These are phyloP conservation scores for Trachymyrmex cornetzi DNA, from an alignment of 1,140 invertebrate species.

Conservation along the genomic window DNA sequence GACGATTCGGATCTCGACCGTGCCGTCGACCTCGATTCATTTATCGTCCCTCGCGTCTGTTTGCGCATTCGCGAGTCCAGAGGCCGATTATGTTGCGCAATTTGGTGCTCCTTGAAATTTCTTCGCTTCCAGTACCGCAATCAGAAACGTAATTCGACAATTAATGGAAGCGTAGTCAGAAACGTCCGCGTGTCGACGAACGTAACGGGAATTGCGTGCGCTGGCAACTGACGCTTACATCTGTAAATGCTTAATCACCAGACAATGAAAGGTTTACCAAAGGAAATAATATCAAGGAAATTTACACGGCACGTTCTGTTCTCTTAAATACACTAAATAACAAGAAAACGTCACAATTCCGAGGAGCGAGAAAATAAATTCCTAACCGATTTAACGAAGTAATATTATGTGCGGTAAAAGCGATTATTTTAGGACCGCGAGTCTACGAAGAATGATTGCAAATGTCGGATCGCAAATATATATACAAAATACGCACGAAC, in stretches of 20 bases:
- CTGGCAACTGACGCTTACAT: not conserved
- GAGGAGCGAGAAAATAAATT: not conserved
- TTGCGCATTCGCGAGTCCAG: slow-evolving; percentile 28
- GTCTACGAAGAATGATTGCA: not conserved
- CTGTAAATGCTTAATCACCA: slow-evolving; percentile 11
- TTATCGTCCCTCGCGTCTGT: slow-evolving; percentile 17
- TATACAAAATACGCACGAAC: not conserved
- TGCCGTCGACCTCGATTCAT: slow-evolving; percentile 29
- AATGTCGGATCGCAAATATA: not conserved
- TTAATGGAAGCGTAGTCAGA: slow-evolving; percentile 25
- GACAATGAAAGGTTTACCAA: not conserved
- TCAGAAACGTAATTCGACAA: not conserved
- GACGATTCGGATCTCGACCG: slow-evolving; percentile 59
- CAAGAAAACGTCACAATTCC: not conserved
- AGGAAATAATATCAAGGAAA: not conserved
- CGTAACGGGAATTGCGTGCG: slow-evolving; percentile 1
- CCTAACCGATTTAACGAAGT: not conserved
- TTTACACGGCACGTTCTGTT: not conserved
- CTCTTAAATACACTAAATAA: not conserved
- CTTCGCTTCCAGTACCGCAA: slow-evolving; percentile 1
- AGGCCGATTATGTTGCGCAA: slow-evolving; percentile 43
- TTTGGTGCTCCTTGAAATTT: slow-evolving; percentile 36
- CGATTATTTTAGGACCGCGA: not conserved
- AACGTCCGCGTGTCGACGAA: not conserved
- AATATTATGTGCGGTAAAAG: not conserved